Conservation (phyloP, 2,797 vertebrate genomes). For the Lacerta viridis region DNA sequence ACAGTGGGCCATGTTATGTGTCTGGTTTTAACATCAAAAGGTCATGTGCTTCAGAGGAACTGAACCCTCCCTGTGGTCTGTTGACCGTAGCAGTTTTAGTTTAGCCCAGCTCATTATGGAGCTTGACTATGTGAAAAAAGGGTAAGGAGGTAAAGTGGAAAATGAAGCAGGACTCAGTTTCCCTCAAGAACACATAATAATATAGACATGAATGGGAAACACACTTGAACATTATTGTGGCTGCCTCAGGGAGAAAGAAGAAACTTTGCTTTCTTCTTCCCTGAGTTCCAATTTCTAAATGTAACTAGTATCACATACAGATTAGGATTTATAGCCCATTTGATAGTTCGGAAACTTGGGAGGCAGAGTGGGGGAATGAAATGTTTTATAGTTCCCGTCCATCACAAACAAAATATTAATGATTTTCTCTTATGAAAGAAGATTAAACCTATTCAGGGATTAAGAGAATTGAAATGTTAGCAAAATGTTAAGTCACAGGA, state of each 20-base stretch:
- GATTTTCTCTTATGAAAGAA: conserved; percentile 43
- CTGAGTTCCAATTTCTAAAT: background rate
- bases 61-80: background rate
- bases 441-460: conserved; percentile 48
- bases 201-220: background rate
- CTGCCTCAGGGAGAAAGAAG: background rate
- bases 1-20: background rate
- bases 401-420: conserved; percentile 24
- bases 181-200: too few species aligned
- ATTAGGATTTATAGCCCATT: conserved; percentile 41
- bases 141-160: background rate
- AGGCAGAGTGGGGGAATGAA: conserved; percentile 33
- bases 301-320: conserved; percentile 16
- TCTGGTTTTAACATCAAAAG: background rate
- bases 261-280: background rate
- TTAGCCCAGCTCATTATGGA: too few species aligned
- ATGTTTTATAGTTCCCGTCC: conserved; percentile 40
- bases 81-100: too few species aligned
- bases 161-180: background rate
- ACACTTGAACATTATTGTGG: background rate
- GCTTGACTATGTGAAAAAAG: background rate
- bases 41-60: background rate
- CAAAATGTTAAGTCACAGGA: conserved; percentile 50
- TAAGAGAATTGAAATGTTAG: conserved; percentile 53
- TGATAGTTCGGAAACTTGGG: conserved; percentile 15